These are phyloP conservation scores for Sorex araneus DNA, from an alignment of 2,113 vertebrate genomes.

Conservation along the genomic window DNA sequence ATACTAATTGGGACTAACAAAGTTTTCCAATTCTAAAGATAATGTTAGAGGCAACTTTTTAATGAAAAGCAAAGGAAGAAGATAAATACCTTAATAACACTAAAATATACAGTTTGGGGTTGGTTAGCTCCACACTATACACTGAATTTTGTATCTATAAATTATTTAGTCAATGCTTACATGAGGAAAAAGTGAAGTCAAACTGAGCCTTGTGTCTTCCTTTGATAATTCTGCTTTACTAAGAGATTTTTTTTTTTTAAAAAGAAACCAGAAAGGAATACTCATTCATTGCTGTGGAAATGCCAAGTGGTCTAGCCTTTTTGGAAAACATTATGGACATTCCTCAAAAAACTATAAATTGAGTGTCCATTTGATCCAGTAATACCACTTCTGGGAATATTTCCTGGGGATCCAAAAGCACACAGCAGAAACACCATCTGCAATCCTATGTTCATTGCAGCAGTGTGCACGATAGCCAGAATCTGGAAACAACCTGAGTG, in stretches of 20 bases:
- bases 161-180: slow-evolving; percentile 49
- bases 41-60: not conserved
- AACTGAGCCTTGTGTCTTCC: not conserved
- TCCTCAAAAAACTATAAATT: no score
- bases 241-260: not conserved
- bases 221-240: not conserved
- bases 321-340: no score
- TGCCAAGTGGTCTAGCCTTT: no score
- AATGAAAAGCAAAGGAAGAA: not conserved
- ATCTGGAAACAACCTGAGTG: no score
- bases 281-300: no score
- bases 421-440: no score
- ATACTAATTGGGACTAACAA: not conserved
- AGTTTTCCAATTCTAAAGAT: not conserved
- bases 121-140: not conserved
- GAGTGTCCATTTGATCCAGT: no score
- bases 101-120: not conserved
- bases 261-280: no score
- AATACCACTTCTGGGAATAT: no score
- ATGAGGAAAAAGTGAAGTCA: not conserved
- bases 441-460: no score
- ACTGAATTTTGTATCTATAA: not conserved
- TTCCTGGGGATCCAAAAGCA: no score
- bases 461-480: no score
- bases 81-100: not conserved